Conservation (phyloP, 2,888 invertebrate species). For the Lumbricus terrestris region DNA sequence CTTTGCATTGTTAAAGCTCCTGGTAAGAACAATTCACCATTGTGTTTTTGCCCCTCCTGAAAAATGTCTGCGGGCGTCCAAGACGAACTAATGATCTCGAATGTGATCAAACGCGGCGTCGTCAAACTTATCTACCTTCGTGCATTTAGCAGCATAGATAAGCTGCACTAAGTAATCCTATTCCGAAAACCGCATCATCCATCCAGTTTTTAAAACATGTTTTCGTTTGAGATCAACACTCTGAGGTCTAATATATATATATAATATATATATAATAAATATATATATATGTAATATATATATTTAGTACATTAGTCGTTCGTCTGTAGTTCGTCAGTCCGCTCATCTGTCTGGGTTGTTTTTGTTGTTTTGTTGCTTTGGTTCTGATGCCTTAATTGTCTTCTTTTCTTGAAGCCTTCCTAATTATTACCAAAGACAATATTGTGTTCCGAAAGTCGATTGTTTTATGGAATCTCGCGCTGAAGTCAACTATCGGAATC, state of each 20-base stretch:
- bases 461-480: not conserved
- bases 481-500: not conserved
- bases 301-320: not conserved
- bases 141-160: too few species aligned
- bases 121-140: too few species aligned
- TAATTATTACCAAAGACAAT: not conserved
- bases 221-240: not conserved
- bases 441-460: not conserved
- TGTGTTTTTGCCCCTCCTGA: too few species aligned
- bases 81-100: too few species aligned
- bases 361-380: not conserved
- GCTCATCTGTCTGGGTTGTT: not conserved
- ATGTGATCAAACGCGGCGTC: too few species aligned
- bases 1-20: too few species aligned
- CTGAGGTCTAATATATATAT: too few species aligned
- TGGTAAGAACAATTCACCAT: too few species aligned
- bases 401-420: not conserved
- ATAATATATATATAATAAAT: too few species aligned
- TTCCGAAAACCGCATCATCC: not conserved
- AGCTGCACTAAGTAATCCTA: not conserved
- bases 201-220: not conserved
- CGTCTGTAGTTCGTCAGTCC: not conserved
- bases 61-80: too few species aligned
- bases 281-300: too few species aligned
- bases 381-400: not conserved